Percentiles rank a stretch among this genome's conserved stretches.
Conservation (phyloP, 92 coral and sea anemone genomes). For the Actinernus sp. region DNA sequence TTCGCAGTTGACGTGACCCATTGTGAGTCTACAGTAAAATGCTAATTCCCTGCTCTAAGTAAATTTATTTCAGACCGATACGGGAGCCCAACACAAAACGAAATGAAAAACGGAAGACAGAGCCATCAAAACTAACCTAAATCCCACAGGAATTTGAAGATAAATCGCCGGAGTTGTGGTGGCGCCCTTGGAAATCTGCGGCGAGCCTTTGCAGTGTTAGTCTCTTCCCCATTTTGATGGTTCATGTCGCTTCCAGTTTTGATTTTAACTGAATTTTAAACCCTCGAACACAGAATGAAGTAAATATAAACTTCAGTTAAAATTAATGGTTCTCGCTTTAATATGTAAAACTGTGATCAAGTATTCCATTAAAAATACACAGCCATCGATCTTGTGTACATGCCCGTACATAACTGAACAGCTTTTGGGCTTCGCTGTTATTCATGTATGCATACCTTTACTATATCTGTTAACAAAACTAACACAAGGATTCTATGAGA, state of each 20-base stretch:
- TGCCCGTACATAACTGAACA: conserved; percentile 83
- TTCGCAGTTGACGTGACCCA: too few species aligned
- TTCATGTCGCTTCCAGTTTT: too few species aligned
- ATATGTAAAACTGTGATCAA: conserved; percentile 94
- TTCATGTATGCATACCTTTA: conserved; percentile 97
- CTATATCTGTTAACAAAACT: conserved; percentile 71
- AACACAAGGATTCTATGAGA: too few species aligned
- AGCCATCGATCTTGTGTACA: conserved; percentile 79
- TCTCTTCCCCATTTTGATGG: conserved; percentile 13
- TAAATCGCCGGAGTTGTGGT: conserved; percentile 21
- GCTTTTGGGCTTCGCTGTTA: conserved; percentile 60
- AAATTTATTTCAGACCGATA: conserved; percentile 44
- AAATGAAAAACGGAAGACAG: conserved; percentile 1
- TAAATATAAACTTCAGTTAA: conserved; percentile 65
- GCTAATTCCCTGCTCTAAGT: conserved; percentile 59
- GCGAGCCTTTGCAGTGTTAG: conserved; percentile 8
- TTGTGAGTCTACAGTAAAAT: conserved; percentile 47
- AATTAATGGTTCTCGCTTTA: conserved; percentile 88
- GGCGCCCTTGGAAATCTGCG: conserved; percentile 22
- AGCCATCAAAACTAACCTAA: conserved; percentile 47
- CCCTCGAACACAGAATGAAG: background rate
- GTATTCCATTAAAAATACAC: conserved; percentile 98
- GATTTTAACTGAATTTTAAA: background rate
- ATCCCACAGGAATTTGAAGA: conserved; percentile 22
- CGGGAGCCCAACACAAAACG: conserved; percentile 25